Conservation (phyloP, 2,888 invertebrate genomes). For the Hydriomena furcata region DNA sequence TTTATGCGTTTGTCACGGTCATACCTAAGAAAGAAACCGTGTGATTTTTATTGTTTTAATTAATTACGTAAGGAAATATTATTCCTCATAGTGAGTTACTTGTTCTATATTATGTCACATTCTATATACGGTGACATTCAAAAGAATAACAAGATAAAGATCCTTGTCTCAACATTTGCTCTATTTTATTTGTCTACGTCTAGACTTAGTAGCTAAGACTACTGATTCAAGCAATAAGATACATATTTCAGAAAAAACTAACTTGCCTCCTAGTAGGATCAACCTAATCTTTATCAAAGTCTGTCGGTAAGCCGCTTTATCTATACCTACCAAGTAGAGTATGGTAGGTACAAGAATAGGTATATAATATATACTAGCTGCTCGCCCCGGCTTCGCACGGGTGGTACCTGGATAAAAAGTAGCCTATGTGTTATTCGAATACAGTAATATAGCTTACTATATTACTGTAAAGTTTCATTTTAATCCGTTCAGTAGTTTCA, state of each 20-base stretch:
- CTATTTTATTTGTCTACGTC: conserved; percentile 2
- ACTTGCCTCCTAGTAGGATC: too few species aligned
- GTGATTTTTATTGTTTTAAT: background rate
- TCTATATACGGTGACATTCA: too few species aligned
- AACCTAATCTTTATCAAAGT: conserved; percentile 1
- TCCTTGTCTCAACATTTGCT: conserved; percentile 4
- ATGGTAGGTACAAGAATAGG: too few species aligned
- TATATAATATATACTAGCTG: too few species aligned
- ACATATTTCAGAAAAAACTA: background rate
- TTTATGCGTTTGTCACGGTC: conserved; percentile 3
- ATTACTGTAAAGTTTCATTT: too few species aligned
- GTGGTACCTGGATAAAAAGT: too few species aligned
- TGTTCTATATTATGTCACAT: too few species aligned
- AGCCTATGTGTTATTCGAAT: too few species aligned
- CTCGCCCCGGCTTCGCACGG: too few species aligned
- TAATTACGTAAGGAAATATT: background rate
- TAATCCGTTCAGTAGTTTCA: too few species aligned
- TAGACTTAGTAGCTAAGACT: background rate
- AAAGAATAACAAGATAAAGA: background rate
- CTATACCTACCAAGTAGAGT: too few species aligned
- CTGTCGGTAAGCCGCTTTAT: background rate
- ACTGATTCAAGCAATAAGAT: background rate
- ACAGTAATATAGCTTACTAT: too few species aligned
- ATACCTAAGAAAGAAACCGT: background rate
- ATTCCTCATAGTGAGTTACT: background rate